Base-by-base conservation (phyloP, 1,140 invertebrate species). In the Ceratina japonica region DNA sequence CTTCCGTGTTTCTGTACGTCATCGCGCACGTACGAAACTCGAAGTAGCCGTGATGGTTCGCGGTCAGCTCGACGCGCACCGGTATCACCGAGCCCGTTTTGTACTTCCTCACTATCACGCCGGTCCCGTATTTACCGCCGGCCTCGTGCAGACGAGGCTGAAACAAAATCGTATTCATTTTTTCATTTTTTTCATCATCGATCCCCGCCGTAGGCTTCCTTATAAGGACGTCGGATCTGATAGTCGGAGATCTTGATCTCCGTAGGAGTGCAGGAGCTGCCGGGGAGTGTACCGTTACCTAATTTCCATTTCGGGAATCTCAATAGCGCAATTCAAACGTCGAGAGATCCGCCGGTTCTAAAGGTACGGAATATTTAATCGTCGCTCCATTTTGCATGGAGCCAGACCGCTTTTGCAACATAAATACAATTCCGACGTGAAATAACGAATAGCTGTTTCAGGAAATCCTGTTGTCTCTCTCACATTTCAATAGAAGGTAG, bases 21-120 rank as follows among this genome's bases (percentile, higher is more conserved):
- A 94, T 93, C 0, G 97, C 94, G 88, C 97, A 98, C 0, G 97
- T 86, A 74, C 96, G 93, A 91, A 98, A 98, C 88, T 98, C 96
- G 87, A 98, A 98, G 90, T 95, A 97, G 13, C 98, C 97, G 82
- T 94, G 93, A 90, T 97, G 97, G 85, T 94, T 95, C 5, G 96
- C 96, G 0, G 96, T 97, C 1, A 97, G 86, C 87, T 97, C 95
- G 0, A 97, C 94, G 37, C 95, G 94, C 7, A 97, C 94, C 5
- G 94, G 94, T 72, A 98, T 95, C 12, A 94, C 90, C 15, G 95
- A 93, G 37, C 94, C 94, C 0, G 94, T 94, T 52, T 94, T 92
- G 87, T 97, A 97, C 87, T 94, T 95, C 0, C 96, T 93, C 0
- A 97, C 96, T 44, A 97, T 95, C n/a, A 97, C 93, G 0, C 96